Base-by-base conservation (phyloP, 2,888 invertebrate species). In the Hedychridium roseum region DNA sequence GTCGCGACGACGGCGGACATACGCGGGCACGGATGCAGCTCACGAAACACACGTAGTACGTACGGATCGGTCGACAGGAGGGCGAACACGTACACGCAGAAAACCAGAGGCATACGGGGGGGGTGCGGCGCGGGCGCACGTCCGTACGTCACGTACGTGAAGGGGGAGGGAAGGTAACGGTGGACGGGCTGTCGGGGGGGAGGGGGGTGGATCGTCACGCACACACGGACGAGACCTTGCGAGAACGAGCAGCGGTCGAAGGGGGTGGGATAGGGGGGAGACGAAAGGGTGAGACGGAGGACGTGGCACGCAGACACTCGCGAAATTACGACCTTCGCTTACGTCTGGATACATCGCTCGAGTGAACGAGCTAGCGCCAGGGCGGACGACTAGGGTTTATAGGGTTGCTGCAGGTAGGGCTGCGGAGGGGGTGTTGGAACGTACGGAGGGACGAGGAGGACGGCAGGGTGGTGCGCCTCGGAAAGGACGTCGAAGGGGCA, bases 301-400 rank as follows among this genome's bases (percentile, higher is more conserved):
- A 48, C 50, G 55, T 44, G 50, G 53, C 63, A 69, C 73, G 63
- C 71, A 72, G 72, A 70, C 70, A 72, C 63, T 60, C 61, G 64
- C 63, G 64, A 68, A 73, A 73, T 73, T 70, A 71, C 71, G 70
- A 70, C 60, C 66, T 68, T 68, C 67, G 63, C 62, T 69, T 64
- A 64, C 63, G 66, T 70, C 65, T 65, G 62, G 66, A 69, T 71
- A 66, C 66, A 62, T 66, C 61, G 68, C 59, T 67, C 64, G 68
- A 66, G 66, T 59, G 65, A 68, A 66, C 61, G 60, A 68, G 61
- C 59, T 54, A 63, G 59, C 57, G 60, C 52, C 62, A 62, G 50
- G n/a, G n/a, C 63, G 67, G 66, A 68, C 68, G 66, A 68, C 57
- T 62, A 66, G 64, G 71, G 67, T 70, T 71, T 71, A 71, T 62